Evolutionary conservation across 23 tunicate genomes (phyloP).

Genomic region (Trididemnum nubilum): DNA sequence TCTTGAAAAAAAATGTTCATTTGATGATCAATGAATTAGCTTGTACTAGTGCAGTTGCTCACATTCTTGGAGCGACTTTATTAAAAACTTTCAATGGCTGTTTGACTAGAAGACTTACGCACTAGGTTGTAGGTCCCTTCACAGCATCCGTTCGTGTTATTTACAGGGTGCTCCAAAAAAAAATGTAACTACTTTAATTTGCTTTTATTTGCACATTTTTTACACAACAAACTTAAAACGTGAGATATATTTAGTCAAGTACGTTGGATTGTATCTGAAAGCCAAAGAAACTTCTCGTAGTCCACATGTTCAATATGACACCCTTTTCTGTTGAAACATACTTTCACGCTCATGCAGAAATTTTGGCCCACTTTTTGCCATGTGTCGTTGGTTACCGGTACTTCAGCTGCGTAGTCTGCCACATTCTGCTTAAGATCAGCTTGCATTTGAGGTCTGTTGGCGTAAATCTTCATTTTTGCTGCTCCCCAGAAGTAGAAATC

Average conservation of each 20-base stretch:
- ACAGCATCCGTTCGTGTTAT: too few species aligned
- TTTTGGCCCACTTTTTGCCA: constrained; percentile 20
- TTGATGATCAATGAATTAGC: too few species aligned
- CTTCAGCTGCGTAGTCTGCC: constrained; percentile 17
- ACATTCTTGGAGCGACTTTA: too few species aligned
- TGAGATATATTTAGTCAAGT: not conserved
- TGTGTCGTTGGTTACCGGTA: not conserved
- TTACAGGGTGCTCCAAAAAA: too few species aligned
- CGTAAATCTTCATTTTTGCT: constrained; percentile 11
- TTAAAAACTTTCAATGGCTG: too few species aligned
- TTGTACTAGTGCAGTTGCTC: too few species aligned
- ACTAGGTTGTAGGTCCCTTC: too few species aligned
- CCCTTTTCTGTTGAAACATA: constrained; percentile 25
- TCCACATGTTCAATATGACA: constrained; percentile 3
- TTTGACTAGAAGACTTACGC: too few species aligned
- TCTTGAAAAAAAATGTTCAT: too few species aligned
- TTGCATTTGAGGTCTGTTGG: constrained; percentile 14
- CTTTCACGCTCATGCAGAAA: constrained; percentile 11
- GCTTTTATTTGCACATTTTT: too few species aligned
- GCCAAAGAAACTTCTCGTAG: constrained; percentile 15
- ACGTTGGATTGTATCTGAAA: constrained; percentile 15
- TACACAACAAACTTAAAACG: too few species aligned
- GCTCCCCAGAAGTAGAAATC: constrained; percentile 27
- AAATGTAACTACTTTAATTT: too few species aligned
- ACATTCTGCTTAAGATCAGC: constrained; percentile 16